Evolutionary conservation across 2,797 vertebrate genomes (phyloP).

Genomic region (Lepus oiostolus): DNA sequence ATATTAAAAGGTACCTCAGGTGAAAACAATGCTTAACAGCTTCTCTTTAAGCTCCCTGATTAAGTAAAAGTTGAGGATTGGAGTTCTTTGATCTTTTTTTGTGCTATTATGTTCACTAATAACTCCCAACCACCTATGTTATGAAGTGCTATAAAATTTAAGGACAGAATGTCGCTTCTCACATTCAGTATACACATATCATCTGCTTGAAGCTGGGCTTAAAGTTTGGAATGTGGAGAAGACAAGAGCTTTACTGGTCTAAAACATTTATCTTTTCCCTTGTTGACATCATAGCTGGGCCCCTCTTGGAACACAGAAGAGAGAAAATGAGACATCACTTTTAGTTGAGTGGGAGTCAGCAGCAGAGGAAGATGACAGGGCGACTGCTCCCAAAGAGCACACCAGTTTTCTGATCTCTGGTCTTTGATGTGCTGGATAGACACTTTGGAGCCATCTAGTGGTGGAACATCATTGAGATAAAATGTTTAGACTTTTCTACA

Average conservation of each 20-base stretch:
- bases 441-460: conserved; percentile 83
- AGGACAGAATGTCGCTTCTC: background rate
- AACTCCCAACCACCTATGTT: background rate
- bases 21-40: background rate
- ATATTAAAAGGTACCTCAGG: background rate
- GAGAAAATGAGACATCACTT: conserved; percentile 57
- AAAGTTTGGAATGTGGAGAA: conserved; percentile 29
- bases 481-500: background rate
- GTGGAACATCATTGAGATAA: background rate
- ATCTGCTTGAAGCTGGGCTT: background rate
- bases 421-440: background rate
- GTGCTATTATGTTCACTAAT: background rate
- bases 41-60: background rate
- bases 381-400: background rate
- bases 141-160: conserved; percentile 14
- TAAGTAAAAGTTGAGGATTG: background rate
- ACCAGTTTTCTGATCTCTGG: background rate
- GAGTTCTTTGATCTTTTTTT: background rate
- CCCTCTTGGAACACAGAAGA: conserved; percentile 38
- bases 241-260: background rate
- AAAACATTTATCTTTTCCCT: background rate
- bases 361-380: conserved; percentile 56
- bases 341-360: conserved; percentile 35
- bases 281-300: background rate
- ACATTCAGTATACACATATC: background rate